Evolutionary conservation across 1,140 invertebrate genomes (phyloP), one percentile per base, ranked within the genome.

Genomic region (Neotoxoptera formosana): DNA sequence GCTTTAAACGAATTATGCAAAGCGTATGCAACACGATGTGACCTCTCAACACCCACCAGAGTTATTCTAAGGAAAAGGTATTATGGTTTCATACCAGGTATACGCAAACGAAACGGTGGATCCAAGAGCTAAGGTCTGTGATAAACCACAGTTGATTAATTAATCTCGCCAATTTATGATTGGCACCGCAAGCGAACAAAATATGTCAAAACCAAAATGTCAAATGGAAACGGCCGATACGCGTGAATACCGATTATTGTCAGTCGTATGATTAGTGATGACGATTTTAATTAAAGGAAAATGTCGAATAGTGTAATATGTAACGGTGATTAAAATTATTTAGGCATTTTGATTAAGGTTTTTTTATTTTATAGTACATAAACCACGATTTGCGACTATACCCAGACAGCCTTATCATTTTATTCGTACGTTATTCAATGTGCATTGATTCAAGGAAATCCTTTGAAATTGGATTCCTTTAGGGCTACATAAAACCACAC

Each of bases 391-490:
- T 53, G 6, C 11, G 8, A 41, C 8, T 14, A n/a, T n/a, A 89
- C 48, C 6, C 51, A 76, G 21, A 17, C 20, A 36, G 87, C 48
- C 17, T 36, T 41, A 90, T 90, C 53, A 41, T 90, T 60, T 60
- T 21, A 67, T 17, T 41, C 17, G 84, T 25, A n/a, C 86, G 34
- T 89, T 53, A n/a, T 36, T 53, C 87, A 53, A 36, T 53, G 87
- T 90, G 51, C 53, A 41, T 41, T 41, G 88, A 45, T 90, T 67
- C 89, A n/a, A 41, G 25, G 36, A 67, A 90, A 67, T 90, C 89
- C 89, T 67, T 67, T 67, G 53, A 60, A 90, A 67, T 90, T 67
- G 53, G 53, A 67, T 90, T 90, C 25, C 36, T 90, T 60, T 36
- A 30, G 8, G 4, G 41, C 36, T 60, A 60, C 53, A 90, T 41